A percentile compares a stretch with the other conserved stretches of the same genome.
These are phyloP conservation scores for Eupithecia pulchellata DNA, from an alignment of 2,888 invertebrate species.

Conservation along the genomic window DNA sequence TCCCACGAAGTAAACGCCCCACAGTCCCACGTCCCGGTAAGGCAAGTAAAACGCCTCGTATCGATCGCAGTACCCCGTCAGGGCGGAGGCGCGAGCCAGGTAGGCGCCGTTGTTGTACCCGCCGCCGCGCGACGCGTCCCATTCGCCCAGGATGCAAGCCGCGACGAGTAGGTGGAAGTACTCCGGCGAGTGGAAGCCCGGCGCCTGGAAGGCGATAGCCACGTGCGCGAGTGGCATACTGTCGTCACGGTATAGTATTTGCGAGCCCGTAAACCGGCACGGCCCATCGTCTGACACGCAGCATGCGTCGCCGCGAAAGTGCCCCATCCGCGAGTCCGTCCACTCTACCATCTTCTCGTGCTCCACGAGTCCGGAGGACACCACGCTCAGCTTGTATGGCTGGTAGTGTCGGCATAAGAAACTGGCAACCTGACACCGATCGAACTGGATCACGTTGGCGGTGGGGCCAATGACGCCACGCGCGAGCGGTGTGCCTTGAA, in stretches of 20 bases:
- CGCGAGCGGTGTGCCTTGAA: conserved; percentile 76
- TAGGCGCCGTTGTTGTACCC: conserved; percentile 56
- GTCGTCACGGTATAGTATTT: conserved; percentile 64
- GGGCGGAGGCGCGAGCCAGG: conserved; percentile 61
- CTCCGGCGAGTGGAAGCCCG: conserved; percentile 63
- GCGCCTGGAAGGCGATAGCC: conserved; percentile 77
- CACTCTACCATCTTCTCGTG: conserved; percentile 87
- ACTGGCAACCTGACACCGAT: conserved; percentile 44
- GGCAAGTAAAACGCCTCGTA: conserved; percentile 76
- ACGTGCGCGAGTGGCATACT: conserved; percentile 72
- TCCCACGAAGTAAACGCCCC: conserved; percentile 77
- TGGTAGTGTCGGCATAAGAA: conserved; percentile 47
- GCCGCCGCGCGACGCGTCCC: conserved; percentile 68
- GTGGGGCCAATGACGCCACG: conserved; percentile 86
- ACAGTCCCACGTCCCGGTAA: conserved; percentile 75
- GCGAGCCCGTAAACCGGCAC: conserved; percentile 56
- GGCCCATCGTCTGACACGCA: conserved; percentile 49
- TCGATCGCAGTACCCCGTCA: conserved; percentile 60
- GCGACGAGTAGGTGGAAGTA: conserved; percentile 65
- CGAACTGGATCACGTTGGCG: conserved; percentile 86
- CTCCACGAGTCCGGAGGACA: conserved; percentile 88
- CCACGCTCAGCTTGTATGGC: conserved; percentile 86
- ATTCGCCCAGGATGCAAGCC: conserved; percentile 69
- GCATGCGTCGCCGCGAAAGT: conserved; percentile 51
- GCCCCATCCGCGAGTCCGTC: conserved; percentile 83